Base-by-base conservation (phyloP, 2,113 vertebrate genomes). In the Cynoglossus semilaevis region DNA sequence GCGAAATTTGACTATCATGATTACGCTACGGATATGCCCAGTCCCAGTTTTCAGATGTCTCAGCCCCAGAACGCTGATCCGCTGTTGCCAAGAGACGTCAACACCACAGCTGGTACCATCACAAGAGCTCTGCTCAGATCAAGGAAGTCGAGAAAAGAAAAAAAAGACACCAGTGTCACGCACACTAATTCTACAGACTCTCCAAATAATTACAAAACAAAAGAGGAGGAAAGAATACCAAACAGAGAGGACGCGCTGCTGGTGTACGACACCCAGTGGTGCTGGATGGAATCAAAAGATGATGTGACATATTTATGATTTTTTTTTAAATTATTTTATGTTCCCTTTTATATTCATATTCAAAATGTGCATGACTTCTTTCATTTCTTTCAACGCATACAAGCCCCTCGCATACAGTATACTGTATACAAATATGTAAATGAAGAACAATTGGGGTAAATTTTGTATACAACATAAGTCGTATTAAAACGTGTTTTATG, bases 281-380 rank as follows among this genome's bases (percentile, higher is more conserved):
- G 63, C 73, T 88, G 84, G 85, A 77, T 85, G 63, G 75, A 88
- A 36, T 85, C 88, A 16, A 71, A 80, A 34, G 84, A 89, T 7
- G 88, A 89, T 48, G 73, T 87, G 38, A 87, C 79, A 0, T 85
- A 78, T 79, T 44, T 88, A 55, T 89, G 72, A 85, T 15, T 8
- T 56, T 43, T 8, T 13, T 12, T 8, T 10, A 5, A 8, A 38
- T 10, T 4, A 29, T 29, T 29, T 29, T 29, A 8, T 5, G 8
- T 1, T 6, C 8, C 0, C 9, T 9, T 2, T 29, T 29, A 29
- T 29, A 1, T 9, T n/a, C n/a, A n/a, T n/a, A n/a, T n/a, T n/a
- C n/a, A n/a, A n/a, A n/a, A 1, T 16, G 6, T 12, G 1, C 2
- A 40, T 42, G 0, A n/a, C n/a, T n/a, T n/a, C n/a, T n/a, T n/a